These are phyloP conservation scores for Spialia ferax DNA, from an alignment of 2,888 invertebrate genomes.

Conservation along the genomic window DNA sequence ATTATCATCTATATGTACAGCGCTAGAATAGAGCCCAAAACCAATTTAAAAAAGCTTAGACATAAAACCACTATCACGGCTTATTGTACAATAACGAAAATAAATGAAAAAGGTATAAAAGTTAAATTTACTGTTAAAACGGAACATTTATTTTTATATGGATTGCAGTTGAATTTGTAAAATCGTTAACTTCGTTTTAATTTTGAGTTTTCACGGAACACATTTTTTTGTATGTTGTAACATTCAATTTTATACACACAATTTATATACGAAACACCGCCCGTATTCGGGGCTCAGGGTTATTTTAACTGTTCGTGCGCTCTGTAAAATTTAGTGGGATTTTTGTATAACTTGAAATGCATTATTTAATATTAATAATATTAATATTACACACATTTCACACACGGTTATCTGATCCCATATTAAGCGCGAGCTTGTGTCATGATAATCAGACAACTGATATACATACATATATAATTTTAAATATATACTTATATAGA, in stretches of 20 bases:
- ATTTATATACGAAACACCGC: slow-evolving; percentile 10
- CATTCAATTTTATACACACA: slow-evolving; percentile 20
- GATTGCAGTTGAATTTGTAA: not conserved
- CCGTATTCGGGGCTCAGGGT: slow-evolving; percentile 13
- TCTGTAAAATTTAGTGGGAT: slow-evolving; percentile 15
- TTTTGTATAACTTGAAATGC: not conserved
- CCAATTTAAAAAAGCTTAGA: not conserved
- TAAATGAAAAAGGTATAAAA: slow-evolving; percentile 2
- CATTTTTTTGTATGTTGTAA: slow-evolving; percentile 9
- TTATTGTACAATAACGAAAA: not conserved
- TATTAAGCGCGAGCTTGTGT: too few species aligned
- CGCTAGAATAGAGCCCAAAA: not conserved
- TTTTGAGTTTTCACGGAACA: slow-evolving; percentile 3
- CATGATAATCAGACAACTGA: too few species aligned
- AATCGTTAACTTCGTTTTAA: slow-evolving; percentile 16
- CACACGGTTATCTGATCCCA: too few species aligned
- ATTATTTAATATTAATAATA: slow-evolving; percentile 23
- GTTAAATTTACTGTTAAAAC: slow-evolving; percentile 5
- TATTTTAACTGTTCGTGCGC: slow-evolving; percentile 25
- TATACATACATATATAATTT: too few species aligned
- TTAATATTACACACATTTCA: too few species aligned
- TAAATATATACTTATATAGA: too few species aligned
- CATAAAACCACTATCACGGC: not conserved
- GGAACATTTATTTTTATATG: slow-evolving; percentile 11
- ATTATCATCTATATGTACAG: too few species aligned